Evolutionary conservation across 2,888 invertebrate species (phyloP), one percentile per base, ranked within the genome.

Genomic region (Steinernema scapterisci): DNA sequence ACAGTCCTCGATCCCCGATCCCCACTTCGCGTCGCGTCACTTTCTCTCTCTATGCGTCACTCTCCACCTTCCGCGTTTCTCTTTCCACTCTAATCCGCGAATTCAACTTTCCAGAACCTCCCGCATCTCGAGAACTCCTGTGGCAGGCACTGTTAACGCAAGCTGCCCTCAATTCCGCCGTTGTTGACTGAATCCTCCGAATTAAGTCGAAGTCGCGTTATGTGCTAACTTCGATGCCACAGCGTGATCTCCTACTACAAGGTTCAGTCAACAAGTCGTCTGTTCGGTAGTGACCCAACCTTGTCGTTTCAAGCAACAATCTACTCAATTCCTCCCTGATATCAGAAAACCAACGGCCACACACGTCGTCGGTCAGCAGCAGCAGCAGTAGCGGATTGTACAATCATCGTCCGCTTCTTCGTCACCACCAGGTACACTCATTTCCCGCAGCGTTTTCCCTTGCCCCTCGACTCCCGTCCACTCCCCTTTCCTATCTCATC

Each of bases 191-290:
- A 63, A 63, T 38, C 3, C n/a, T n/a, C 38, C 63, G 31, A 63
- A 63, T 25, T 25, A 6, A 38, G 63, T 63, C 63, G 63, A 63
- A 63, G 63, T 27, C 27, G 13, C 21, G 38, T 16, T 38, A 63
- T 63, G 63, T 63, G 63, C 63, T 63, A 63, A 63, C 46, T 72
- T 74, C 56, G 63, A 76, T 74, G 74, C 70, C 71, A 72, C 80
- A 80, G 76, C 76, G 72, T 74, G 78, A 80, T 71, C 80, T 81
- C 52, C 75, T 81, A 43, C 74, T 80, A 25, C 80, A 80, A 56
- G 81, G 80, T 72, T 81, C 80, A 70, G 74, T 80, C 71, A 76
- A 81, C 76, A 80, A 80, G 74, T 80, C 80, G 44, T 74, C 78
- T n/a, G 73, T 79, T 79, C 80, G 80, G 48, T 80, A 77, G 75